phyloP scores from a whole-genome alignment of 2,113 vertebrate genomes.

The Pogonocichla stellata region DNA sequence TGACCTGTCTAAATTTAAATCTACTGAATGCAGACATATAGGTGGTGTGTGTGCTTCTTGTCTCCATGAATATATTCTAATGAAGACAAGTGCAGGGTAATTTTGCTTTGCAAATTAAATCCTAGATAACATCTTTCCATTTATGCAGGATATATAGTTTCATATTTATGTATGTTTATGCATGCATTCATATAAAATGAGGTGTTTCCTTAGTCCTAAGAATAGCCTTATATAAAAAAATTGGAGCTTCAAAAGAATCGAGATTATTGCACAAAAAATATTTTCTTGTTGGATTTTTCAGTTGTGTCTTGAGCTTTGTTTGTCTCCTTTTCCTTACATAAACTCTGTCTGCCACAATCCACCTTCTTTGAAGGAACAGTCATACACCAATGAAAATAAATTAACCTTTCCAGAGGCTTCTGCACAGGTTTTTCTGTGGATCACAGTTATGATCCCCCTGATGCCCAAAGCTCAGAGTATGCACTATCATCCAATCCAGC shows the following conservation, averaged over 20 bases:
- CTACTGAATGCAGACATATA: not conserved
- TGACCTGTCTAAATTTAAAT: not conserved
- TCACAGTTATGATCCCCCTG: not conserved
- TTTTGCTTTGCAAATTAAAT: constrained; percentile 22
- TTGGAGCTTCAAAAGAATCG: not conserved
- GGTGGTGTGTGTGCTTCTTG: not conserved
- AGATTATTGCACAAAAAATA: not conserved
- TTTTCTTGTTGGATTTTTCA: not conserved
- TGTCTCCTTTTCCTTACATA: not conserved
- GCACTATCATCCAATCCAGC: not conserved
- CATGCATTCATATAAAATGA: not conserved
- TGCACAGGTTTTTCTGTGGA: not conserved
- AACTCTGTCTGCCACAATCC: not conserved
- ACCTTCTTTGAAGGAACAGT: not conserved
- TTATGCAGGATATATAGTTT: not conserved
- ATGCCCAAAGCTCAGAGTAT: not conserved
- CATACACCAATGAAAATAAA: not conserved
- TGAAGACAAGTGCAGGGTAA: not conserved
- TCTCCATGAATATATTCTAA: not conserved
- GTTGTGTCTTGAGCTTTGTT: not conserved
- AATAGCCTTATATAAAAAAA: not conserved
- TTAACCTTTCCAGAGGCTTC: not conserved
- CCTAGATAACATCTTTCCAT: not conserved
- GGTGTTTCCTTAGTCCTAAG: not conserved
- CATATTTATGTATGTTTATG: not conserved